A percentile compares a stretch with the other conserved stretches of the same genome.
These are phyloP conservation scores for Eucera pruinosa DNA, from an alignment of 2,888 invertebrate genomes.

Conservation along the genomic window DNA sequence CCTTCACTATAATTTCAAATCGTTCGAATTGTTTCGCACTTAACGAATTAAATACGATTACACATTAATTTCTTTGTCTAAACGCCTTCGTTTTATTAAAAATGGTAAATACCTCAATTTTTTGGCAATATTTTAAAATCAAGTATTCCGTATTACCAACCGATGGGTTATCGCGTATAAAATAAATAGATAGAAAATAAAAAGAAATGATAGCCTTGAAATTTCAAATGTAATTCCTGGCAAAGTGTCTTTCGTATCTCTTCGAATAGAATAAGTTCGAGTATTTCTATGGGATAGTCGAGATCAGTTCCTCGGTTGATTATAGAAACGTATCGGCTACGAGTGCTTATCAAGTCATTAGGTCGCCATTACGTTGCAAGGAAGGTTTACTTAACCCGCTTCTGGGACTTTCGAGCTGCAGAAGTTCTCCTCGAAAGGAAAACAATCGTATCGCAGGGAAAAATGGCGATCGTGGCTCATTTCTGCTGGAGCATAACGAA, in stretches of 20 bases:
- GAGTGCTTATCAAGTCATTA: slow-evolving; percentile 77
- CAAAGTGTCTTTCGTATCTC: no score
- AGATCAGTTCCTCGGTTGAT: slow-evolving; percentile 36
- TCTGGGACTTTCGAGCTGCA: slow-evolving; percentile 43
- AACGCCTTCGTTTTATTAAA: no score
- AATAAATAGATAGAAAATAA: neutral
- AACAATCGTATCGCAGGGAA: slow-evolving; percentile 40
- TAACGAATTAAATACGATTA: no score
- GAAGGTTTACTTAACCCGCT: slow-evolving; percentile 73
- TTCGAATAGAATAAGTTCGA: no score
- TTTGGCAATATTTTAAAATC: no score
- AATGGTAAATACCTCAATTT: no score
- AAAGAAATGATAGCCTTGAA: slow-evolving; percentile 40
- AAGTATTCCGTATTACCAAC: no score
- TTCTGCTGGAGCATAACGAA: slow-evolving; percentile 45
- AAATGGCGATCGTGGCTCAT: neutral
- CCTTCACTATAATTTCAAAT: no score
- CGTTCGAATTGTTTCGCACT: no score
- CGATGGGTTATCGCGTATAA: no score
- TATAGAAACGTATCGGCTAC: slow-evolving; percentile 45
- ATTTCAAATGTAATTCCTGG: slow-evolving; percentile 37
- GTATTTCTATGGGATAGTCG: no score
- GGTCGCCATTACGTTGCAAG: slow-evolving; percentile 64
- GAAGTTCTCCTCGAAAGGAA: slow-evolving; percentile 20
- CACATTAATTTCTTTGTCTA: no score